Conservation (phyloP, 1,140 invertebrate species). For the Papilio glaucus region DNA sequence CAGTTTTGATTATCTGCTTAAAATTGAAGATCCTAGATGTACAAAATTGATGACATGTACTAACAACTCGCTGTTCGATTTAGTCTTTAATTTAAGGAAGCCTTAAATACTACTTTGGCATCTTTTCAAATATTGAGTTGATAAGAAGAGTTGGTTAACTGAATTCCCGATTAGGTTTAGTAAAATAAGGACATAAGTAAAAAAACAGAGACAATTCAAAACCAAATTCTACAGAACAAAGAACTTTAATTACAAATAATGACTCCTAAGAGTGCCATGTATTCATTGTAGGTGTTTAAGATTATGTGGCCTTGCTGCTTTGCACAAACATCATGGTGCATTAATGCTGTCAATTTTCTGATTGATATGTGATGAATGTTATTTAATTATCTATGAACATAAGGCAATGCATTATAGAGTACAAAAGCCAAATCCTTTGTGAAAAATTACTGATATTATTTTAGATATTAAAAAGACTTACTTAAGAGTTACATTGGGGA, state of each 20-base stretch:
- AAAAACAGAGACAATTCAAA: too few relatives aligned
- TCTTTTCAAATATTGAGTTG: too few relatives aligned
- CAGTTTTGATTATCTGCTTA: too few relatives aligned
- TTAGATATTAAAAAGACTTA: background rate
- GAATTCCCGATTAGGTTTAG: too few relatives aligned
- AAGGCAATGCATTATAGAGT: background rate
- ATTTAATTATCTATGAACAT: background rate
- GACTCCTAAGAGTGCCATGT: background rate
- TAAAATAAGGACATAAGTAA: too few relatives aligned
- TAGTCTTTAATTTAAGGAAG: too few relatives aligned
- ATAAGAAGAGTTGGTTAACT: too few relatives aligned
- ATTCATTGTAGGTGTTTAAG: background rate
- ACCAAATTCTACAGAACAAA: too few relatives aligned
- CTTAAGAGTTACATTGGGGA: background rate
- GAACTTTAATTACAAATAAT: background rate
- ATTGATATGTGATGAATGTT: background rate
- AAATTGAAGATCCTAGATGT: too few relatives aligned
- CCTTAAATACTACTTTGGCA: too few relatives aligned
- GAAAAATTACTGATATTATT: slow-evolving; percentile 2
- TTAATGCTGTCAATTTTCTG: background rate
- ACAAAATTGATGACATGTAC: too few relatives aligned
- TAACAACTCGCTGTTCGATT: too few relatives aligned
- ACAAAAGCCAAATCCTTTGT: background rate
- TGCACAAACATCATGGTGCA: background rate
- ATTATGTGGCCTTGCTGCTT: background rate